Conservation (phyloP, 2,113 vertebrate genomes). For the Rhinoptilus africanus region DNA sequence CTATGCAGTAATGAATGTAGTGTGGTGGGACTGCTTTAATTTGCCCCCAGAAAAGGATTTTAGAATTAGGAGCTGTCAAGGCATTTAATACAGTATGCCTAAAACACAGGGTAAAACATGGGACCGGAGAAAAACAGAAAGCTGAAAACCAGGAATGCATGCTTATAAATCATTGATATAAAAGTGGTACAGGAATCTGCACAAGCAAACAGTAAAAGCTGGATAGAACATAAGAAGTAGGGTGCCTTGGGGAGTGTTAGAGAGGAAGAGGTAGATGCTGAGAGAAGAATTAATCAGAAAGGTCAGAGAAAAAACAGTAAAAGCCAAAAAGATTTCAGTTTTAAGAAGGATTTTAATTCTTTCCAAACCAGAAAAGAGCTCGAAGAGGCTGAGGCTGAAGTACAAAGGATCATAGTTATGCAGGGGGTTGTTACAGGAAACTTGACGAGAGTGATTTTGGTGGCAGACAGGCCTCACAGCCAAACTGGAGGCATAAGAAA, state of each 20-base stretch:
- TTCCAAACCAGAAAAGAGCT: not conserved
- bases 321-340: not conserved
- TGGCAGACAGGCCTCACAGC: slow-evolving; percentile 6
- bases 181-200: not conserved
- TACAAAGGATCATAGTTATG: not conserved
- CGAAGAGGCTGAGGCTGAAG: not conserved
- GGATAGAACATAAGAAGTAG: not conserved
- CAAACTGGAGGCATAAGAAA: slow-evolving; percentile 11
- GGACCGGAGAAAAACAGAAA: not conserved
- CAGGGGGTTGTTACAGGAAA: not conserved
- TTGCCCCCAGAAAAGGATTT: not conserved
- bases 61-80: not conserved
- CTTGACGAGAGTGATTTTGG: not conserved
- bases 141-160: not conserved
- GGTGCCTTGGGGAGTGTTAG: not conserved
- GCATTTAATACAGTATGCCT: not conserved
- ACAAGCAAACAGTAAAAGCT: not conserved
- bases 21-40: not conserved
- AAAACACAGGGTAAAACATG: not conserved
- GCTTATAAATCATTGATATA: not conserved
- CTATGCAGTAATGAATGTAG: not conserved
- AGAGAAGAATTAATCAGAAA: not conserved
- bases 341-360: not conserved
- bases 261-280: not conserved
- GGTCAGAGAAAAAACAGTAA: not conserved